Evolutionary conservation across 2,797 vertebrate species (phyloP).

Genomic region (Epinephelus malabaricus): DNA sequence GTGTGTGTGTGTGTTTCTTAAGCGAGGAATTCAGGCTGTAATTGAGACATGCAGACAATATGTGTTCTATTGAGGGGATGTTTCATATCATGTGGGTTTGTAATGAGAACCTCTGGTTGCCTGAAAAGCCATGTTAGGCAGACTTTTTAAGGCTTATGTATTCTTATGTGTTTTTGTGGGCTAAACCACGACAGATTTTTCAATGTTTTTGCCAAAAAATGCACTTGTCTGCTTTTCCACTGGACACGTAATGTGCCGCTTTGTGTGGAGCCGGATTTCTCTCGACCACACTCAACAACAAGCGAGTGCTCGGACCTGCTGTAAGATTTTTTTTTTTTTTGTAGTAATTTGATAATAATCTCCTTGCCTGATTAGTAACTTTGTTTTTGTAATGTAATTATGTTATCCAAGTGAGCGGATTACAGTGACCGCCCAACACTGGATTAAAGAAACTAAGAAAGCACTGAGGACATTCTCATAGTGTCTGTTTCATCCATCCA

Average conservation of each 20-base stretch:
- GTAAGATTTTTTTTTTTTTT: conserved; percentile 8
- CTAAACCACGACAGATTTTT: conserved; percentile 54
- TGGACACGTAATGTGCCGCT: conserved; percentile 34
- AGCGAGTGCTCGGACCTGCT: conserved; percentile 14
- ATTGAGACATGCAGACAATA: conserved; percentile 76
- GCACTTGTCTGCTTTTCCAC: conserved; percentile 63
- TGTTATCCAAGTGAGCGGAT: conserved; percentile 71
- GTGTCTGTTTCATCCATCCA: conserved; percentile 74
- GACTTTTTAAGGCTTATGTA: conserved; percentile 60
- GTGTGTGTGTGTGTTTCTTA: conserved; percentile 38
- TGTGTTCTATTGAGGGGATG: conserved; percentile 74
- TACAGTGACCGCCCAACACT: conserved; percentile 61
- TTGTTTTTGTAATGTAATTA: conserved; percentile 66
- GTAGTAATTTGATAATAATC: conserved; percentile 64
- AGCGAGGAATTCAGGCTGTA: conserved; percentile 68
- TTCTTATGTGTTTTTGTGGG: conserved; percentile 50
- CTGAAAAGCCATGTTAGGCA: conserved; percentile 52
- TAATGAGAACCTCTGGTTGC: conserved; percentile 70
- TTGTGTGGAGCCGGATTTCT: conserved; percentile 22
- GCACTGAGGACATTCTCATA: conserved; percentile 66
- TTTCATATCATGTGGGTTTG: conserved; percentile 78
- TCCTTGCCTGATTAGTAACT: conserved; percentile 62
- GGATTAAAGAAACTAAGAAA: conserved; percentile 68
- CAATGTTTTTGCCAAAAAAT: conserved; percentile 57
- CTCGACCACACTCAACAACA: conserved; percentile 22